Evolutionary conservation across 2,113 vertebrate genomes (phyloP).

Genomic region (Balaenoptera acutorostrata): DNA sequence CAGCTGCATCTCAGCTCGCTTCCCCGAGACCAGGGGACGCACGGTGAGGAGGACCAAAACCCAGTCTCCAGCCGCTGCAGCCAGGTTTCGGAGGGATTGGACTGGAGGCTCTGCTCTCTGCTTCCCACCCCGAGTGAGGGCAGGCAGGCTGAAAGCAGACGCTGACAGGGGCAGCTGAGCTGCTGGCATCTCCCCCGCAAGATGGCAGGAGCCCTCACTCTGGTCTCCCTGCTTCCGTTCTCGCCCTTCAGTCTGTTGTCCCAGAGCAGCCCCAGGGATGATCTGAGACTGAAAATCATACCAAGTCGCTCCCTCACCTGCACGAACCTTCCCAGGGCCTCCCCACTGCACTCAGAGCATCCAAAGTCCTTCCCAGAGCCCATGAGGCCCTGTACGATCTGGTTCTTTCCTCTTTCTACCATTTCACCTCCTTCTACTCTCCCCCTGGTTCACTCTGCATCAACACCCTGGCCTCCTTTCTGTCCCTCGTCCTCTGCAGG

Average conservation of each 20-base stretch:
- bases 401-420: neutral
- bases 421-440: neutral
- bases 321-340: neutral
- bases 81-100: accelerated
- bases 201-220: accelerated
- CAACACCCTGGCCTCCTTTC: neutral
- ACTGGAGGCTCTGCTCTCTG: neutral
- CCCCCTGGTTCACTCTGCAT: accelerated
- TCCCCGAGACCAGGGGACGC: neutral
- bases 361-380: neutral
- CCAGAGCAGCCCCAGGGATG: no score
- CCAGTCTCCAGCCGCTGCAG: accelerated
- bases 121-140: neutral
- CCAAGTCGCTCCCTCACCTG: neutral
- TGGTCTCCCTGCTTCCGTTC: neutral
- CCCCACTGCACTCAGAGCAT: accelerated
- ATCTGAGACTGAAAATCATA: neutral
- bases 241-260: neutral
- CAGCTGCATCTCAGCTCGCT: neutral
- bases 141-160: neutral
- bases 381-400: accelerated
- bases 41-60: accelerated
- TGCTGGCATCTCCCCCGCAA: no score
- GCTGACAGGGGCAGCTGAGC: neutral
- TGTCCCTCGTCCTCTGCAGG: no score